Conservation (phyloP, 2,888 invertebrate species). For the Biston betularia region DNA sequence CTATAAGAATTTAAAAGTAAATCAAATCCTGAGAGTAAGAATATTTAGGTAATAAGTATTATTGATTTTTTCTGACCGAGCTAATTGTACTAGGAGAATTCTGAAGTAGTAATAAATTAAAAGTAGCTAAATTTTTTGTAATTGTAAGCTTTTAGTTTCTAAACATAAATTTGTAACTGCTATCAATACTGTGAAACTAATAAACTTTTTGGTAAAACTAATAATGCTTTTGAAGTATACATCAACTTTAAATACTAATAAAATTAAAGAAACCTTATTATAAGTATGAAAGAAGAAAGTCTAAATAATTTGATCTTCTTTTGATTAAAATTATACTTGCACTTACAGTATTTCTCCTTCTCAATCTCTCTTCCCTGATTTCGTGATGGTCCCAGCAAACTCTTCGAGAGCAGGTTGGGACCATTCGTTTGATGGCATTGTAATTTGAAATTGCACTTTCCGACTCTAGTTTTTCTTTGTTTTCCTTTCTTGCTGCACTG, state of each 20-base stretch:
- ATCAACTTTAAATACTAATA: too few relatives aligned
- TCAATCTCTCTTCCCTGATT: neutral
- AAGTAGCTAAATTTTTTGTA: too few relatives aligned
- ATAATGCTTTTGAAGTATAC: too few relatives aligned
- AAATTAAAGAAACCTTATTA: too few relatives aligned
- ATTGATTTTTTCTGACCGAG: too few relatives aligned
- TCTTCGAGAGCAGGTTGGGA: slow-evolving; percentile 14
- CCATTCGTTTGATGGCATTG: neutral
- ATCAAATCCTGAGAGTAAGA: neutral
- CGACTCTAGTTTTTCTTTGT: neutral
- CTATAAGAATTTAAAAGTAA: slow-evolving; percentile 9
- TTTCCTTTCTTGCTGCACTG: neutral
- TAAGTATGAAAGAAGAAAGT: neutral
- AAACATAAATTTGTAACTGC: too few relatives aligned
- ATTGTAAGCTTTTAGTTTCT: too few relatives aligned
- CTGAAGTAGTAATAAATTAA: too few relatives aligned
- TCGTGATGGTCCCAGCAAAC: slow-evolving; percentile 2
- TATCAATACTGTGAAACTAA: too few relatives aligned
- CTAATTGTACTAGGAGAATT: too few relatives aligned
- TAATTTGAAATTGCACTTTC: neutral
- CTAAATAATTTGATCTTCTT: neutral
- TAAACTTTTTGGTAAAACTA: too few relatives aligned
- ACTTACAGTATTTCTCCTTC: slow-evolving; percentile 16
- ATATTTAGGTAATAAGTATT: neutral
- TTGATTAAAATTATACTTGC: neutral